phyloP scores from a whole-genome alignment of 2,797 vertebrate species.

The Odontamblyopus lacepedii region DNA sequence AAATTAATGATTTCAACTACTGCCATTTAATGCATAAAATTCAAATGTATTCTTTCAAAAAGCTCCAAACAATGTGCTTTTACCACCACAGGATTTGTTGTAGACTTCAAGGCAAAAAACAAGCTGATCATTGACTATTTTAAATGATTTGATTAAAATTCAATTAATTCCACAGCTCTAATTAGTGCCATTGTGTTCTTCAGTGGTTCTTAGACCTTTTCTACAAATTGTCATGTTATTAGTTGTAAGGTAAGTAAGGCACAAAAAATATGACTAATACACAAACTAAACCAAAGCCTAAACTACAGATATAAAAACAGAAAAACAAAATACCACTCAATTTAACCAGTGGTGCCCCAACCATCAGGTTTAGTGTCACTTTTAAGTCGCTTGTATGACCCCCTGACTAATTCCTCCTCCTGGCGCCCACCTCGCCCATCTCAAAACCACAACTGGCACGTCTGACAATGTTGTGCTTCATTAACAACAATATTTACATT shows the following conservation, averaged over 20 bases:
- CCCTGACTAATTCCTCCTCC: too few species aligned
- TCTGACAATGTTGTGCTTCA: background rate
- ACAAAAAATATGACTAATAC: background rate
- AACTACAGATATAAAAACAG: background rate
- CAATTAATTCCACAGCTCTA: too few species aligned
- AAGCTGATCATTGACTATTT: background rate
- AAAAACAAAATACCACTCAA: background rate
- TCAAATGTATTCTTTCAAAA: background rate
- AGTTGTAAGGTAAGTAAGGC: too few species aligned
- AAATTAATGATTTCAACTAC: background rate
- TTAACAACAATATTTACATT: constrained; percentile 22
- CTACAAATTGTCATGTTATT: too few species aligned
- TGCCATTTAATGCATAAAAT: background rate
- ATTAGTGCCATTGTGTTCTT: too few species aligned
- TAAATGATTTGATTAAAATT: too few species aligned
- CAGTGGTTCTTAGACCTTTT: too few species aligned
- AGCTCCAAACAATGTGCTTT: background rate
- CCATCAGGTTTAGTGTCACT: too few species aligned
- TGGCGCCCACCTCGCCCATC: too few species aligned
- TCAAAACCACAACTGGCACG: background rate
- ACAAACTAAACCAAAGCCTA: background rate
- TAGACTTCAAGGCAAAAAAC: background rate
- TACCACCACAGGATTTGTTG: background rate
- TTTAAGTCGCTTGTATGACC: too few species aligned
- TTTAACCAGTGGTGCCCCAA: too few species aligned